phyloP scores from a whole-genome alignment of 2,113 vertebrate species.

The Phaethornis superciliosus region DNA sequence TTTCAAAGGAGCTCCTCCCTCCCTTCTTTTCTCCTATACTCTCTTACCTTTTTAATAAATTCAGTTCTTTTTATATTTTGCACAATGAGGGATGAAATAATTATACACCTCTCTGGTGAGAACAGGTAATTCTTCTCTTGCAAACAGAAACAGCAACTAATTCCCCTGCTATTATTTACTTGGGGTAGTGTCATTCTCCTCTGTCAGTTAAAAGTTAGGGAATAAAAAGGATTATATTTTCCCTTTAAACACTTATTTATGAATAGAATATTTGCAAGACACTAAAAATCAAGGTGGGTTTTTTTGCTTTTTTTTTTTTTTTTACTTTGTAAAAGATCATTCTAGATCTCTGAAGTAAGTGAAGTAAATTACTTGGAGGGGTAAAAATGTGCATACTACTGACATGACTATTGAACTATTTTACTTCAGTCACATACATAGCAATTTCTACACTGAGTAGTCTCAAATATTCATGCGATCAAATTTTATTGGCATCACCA shows the following conservation, averaged over 20 bases:
- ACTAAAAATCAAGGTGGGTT: neutral
- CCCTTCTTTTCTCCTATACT: neutral
- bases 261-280: neutral
- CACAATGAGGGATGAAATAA: neutral
- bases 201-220: neutral
- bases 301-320: neutral
- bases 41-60: neutral
- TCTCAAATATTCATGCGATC: conserved; percentile 13
- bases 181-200: neutral
- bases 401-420: neutral
- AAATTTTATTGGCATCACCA: conserved; percentile 43
- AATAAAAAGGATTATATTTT: neutral
- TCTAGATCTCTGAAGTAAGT: neutral
- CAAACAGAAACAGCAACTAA: neutral
- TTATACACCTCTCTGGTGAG: neutral
- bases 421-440: conserved; percentile 37
- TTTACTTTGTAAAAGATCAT: neutral
- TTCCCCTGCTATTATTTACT: neutral
- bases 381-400: neutral
- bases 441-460: conserved; percentile 34
- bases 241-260: neutral
- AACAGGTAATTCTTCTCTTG: neutral
- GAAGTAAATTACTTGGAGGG: neutral
- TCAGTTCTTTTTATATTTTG: neutral
- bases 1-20: neutral